Percentiles rank a stretch among this genome's conserved stretches.
Evolutionary conservation across 1,140 invertebrate genomes (phyloP).

Genomic region (Achroia grisella): DNA sequence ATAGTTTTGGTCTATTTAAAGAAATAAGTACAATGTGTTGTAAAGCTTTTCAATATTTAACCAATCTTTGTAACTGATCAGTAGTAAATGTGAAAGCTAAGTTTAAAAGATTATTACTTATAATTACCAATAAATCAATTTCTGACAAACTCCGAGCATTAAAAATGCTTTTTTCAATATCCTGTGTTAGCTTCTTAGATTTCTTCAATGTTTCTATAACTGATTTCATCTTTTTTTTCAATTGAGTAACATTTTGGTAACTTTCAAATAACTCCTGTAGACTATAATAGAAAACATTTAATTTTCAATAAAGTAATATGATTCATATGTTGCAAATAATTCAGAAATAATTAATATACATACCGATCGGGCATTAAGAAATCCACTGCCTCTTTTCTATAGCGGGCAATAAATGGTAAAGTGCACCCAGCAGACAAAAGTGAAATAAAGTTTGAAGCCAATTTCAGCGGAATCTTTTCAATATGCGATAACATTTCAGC

Average conservation of each 20-base stretch:
- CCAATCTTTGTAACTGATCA: too few relatives aligned
- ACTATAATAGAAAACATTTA: conserved; percentile 22
- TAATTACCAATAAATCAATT: conserved; percentile 55
- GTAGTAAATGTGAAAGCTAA: too few relatives aligned
- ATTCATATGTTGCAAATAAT: neutral
- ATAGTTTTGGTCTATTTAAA: too few relatives aligned
- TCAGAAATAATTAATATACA: conserved; percentile 9
- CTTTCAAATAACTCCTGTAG: conserved; percentile 58
- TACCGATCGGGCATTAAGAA: conserved; percentile 65
- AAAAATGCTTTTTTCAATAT: conserved; percentile 50
- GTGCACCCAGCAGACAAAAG: conserved; percentile 63
- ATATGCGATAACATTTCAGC: conserved; percentile 47
- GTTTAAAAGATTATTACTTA: neutral
- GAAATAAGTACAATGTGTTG: too few relatives aligned
- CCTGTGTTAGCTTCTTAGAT: conserved; percentile 52
- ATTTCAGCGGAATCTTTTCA: conserved; percentile 34
- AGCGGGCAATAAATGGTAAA: conserved; percentile 69
- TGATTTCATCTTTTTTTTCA: conserved; percentile 59
- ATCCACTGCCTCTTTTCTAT: conserved; percentile 59
- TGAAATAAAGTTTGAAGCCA: conserved; percentile 56
- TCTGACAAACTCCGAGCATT: conserved; percentile 54
- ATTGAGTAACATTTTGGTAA: conserved; percentile 51
- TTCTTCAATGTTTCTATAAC: conserved; percentile 50
- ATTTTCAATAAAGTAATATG: neutral
- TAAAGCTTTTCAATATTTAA: too few relatives aligned